phyloP scores from a whole-genome alignment of 2,888 invertebrate genomes.

The Aleiodes leptofemur region DNA sequence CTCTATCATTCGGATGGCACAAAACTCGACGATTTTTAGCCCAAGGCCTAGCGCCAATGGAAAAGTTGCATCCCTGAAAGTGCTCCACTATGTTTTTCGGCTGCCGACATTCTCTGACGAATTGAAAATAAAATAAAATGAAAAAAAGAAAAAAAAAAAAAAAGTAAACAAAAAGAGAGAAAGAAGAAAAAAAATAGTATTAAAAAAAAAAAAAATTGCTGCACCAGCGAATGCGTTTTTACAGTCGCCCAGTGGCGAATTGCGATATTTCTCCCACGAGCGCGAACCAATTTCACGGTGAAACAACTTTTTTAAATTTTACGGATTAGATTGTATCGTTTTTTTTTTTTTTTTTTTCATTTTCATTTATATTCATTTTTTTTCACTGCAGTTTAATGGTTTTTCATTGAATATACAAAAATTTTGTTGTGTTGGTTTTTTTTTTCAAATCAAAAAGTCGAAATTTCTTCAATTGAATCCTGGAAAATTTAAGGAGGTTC shows the following conservation, averaged over 20 bases:
- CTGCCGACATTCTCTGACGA: conserved; percentile 58
- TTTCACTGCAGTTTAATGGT: conserved; percentile 1
- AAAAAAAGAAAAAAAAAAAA: conserved; percentile 17
- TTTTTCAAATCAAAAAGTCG: not conserved
- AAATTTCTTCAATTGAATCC: too few species aligned
- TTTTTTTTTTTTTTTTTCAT: conserved; percentile 23
- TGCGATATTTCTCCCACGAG: conserved; percentile 35
- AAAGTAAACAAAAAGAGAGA: conserved; percentile 16
- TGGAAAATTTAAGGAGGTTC: too few species aligned
- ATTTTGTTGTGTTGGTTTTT: not conserved
- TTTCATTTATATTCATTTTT: conserved; percentile 37
- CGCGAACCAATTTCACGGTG: conserved; percentile 46
- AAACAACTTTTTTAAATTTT: conserved; percentile 48
- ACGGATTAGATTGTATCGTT: conserved; percentile 43
- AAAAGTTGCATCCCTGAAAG: conserved; percentile 72
- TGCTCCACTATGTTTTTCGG: conserved; percentile 71
- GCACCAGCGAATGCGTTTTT: conserved; percentile 51
- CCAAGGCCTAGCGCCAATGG: conserved; percentile 70
- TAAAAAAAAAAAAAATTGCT: conserved; percentile 28
- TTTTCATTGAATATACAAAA: conserved; percentile 9
- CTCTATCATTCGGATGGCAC: conserved; percentile 49
- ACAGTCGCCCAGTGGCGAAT: conserved; percentile 42
- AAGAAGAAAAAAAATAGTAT: conserved; percentile 22
- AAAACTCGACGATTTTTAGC: conserved; percentile 72
- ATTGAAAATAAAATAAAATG: conserved; percentile 55